Base-by-base conservation (phyloP, 2,888 invertebrate genomes). In the Mechanitis mazaeus region DNA sequence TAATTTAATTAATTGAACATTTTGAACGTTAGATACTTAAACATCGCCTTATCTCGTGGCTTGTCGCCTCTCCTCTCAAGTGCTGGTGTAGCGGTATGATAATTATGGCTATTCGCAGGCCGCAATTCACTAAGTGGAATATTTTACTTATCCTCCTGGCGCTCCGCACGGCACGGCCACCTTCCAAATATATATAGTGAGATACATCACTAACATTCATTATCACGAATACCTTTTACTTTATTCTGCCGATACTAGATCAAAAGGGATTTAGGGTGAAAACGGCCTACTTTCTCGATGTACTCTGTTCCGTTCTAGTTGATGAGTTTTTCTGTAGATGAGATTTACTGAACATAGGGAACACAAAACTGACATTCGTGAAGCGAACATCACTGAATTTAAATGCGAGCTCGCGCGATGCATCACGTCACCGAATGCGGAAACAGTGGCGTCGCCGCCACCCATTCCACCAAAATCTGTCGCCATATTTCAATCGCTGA, bases 401-500 rank as follows among this genome's bases (percentile, higher is more conserved):
- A 73, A 74, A 79, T 77, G 73, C 76, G 72, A 72, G 72, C 72
- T 72, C 67, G 68, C 74, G 75, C 76, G 73, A 78, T 78, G 91
- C 79, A 78, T 77, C 79, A 79, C 76, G 69, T 69, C 71, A 74
- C 71, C 71, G 68, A 72, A 73, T 73, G 90, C 91, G 92, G 92
- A 92, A 92, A 91, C 92, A 91, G 91, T 90, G 87, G 91, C 92
- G 93, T 92, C 93, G 92, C 92, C 92, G 69, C 72, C 72, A 68
- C 72, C 71, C 70, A 68, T 65, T 64, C 74, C 76, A 75, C 77
- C 76, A 74, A 75, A 75, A 79, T 75, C 75, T 78, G 77, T 72
- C 78, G 79, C 86, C 79, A 85, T 90, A 90, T 86, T 87, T 89
- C 89, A 88, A 87, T 87, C 83, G 78, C 66, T 72, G 81, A 84